Evolutionary conservation across 1,140 invertebrate genomes (phyloP), one percentile per base, ranked within the genome.

Genomic region (Bursaphelenchus mucronatus): DNA sequence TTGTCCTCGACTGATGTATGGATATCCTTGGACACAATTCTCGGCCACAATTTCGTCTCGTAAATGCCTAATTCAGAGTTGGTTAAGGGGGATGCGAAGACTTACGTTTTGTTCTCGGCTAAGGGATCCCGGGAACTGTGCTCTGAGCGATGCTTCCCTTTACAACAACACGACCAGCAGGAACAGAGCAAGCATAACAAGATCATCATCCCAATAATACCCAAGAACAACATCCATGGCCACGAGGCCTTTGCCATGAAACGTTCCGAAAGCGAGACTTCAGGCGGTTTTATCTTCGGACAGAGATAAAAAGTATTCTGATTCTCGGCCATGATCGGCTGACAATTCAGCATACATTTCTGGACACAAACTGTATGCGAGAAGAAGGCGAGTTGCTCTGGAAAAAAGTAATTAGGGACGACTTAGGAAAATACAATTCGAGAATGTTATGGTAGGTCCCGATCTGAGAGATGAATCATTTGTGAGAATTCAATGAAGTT

Each of bases 311-410:
- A 15, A 8, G 65, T 66, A 15, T 69, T 68, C 9, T 66, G 50
- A 46, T 69, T 68, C 63, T 64, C 63, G n/a, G 63, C 63, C 57
- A 30, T 63, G 57, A 64, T 64, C 15, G 63, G 61, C 30, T 64
- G 63, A 50, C 63, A 64, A 40, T 45, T 17, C 15, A 64, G n/a
- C 15, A 64, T 19, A 44, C 63, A 64, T 44, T 64, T 21, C n/a
- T 64, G 30, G n/a, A 44, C 40, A 63, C 63, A 64, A 10, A 57
- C 40, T 9, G 39, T 45, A 17, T 50, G 40, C 7, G 61, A 65
- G 21, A 66, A 64, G 63, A 66, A 64, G 43, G 51, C 41, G 13
- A 62, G 57, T 44, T 64, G 63, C 17, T 17, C 63, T 64, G 40
- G n/a, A 64, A 64, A 65, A 5, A 43, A 65, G 15, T 19, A 52